phyloP scores from a whole-genome alignment of 2,113 vertebrate species.

The Telmatochromis brachygnathus region DNA sequence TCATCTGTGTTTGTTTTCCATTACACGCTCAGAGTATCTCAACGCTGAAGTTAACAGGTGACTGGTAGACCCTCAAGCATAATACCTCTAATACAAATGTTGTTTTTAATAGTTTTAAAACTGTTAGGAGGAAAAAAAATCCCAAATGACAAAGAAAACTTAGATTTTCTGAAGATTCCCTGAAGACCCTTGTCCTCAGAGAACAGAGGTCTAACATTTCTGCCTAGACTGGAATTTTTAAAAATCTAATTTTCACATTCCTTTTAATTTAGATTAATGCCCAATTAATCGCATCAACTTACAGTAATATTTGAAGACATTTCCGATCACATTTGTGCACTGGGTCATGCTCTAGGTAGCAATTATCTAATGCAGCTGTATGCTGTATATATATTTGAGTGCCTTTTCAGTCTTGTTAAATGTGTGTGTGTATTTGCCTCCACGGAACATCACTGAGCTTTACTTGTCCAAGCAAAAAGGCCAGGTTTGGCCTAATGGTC shows the following conservation, averaged over 20 bases:
- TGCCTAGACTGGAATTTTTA: accelerated
- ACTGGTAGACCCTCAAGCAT: not conserved
- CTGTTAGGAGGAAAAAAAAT: accelerated
- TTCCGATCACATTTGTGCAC: not conserved
- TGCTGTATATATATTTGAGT: not conserved
- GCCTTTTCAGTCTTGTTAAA: not conserved
- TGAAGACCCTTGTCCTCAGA: not conserved
- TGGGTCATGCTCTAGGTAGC: not conserved
- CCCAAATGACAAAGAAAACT: not conserved
- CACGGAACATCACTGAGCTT: not conserved
- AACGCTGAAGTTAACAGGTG: not conserved
- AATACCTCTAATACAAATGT: not conserved
- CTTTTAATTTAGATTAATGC: not conserved
- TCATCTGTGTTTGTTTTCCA: not conserved
- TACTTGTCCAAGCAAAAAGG: not conserved
- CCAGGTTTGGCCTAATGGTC: not conserved
- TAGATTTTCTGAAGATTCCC: not conserved
- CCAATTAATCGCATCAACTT: not conserved
- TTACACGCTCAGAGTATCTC: not conserved
- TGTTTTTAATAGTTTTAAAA: not conserved
- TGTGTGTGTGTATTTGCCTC: not conserved
- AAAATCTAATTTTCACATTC: not conserved
- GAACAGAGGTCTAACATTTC: not conserved
- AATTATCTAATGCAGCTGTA: not conserved
- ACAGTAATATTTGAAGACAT: not conserved